Evolutionary conservation across 2,888 invertebrate genomes (phyloP).

Genomic region (Octonoba sinensis): DNA sequence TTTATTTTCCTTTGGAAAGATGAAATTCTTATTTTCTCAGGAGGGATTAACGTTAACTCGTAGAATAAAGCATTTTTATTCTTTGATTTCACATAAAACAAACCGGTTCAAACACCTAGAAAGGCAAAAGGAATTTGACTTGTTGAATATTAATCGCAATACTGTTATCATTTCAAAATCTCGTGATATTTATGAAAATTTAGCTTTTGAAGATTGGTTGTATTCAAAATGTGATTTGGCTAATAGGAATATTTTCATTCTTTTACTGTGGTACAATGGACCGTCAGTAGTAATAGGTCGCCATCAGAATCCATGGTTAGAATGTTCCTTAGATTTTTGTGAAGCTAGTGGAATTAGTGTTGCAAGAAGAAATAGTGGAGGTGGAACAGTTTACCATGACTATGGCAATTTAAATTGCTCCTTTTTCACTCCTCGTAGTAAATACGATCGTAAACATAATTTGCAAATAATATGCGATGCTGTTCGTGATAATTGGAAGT

Average conservation of each 20-base stretch:
- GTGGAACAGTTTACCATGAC: constrained; percentile 97
- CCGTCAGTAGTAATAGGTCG: constrained; percentile 96
- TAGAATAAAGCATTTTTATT: too few relatives aligned
- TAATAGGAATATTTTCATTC: constrained; percentile 79
- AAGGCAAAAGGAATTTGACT: background rate
- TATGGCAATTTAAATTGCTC: constrained; percentile 92
- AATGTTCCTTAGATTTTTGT: constrained; percentile 83
- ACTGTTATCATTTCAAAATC: constrained; percentile 92
- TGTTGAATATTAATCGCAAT: constrained; percentile 12
- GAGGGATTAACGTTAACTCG: too few relatives aligned
- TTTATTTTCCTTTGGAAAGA: too few relatives aligned
- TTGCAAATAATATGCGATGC: constrained; percentile 87
- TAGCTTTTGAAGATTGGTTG: constrained; percentile 97
- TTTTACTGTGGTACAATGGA: constrained; percentile 92
- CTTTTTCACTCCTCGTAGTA: constrained; percentile 86
- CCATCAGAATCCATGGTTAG: constrained; percentile 96
- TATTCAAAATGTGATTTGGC: constrained; percentile 89
- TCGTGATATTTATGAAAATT: constrained; percentile 89
- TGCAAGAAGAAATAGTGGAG: constrained; percentile 92
- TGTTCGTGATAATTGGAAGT: constrained; percentile 84
- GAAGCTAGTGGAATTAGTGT: constrained; percentile 79
- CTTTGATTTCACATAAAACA: too few relatives aligned
- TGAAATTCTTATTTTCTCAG: too few relatives aligned
- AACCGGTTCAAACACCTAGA: too few relatives aligned
- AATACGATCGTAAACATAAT: constrained; percentile 89